Conservation (phyloP, 1,140 invertebrate species). For the Brachionus calyciflorus region DNA sequence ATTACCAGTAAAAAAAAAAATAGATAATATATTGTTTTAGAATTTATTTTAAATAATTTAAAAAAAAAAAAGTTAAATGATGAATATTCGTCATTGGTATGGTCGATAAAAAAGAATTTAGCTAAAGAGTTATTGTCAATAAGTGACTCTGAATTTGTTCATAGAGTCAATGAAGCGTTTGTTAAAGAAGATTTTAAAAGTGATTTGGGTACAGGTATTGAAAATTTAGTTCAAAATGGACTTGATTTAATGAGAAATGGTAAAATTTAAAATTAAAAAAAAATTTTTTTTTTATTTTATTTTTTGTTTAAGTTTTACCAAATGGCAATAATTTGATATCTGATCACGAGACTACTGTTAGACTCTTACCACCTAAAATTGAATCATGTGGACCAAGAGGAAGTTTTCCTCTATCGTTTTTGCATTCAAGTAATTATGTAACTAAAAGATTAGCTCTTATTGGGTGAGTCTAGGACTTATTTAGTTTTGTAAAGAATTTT, state of each 20-base stretch:
- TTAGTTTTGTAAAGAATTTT: not conserved
- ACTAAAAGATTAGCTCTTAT: constrained; percentile 72
- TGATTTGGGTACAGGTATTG: not conserved
- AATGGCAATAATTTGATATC: not conserved
- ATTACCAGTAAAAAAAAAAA: constrained; percentile 70
- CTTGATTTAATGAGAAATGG: constrained; percentile 20
- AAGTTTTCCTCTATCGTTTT: constrained; percentile 84
- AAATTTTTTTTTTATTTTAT: not conserved
- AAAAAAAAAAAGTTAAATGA: constrained; percentile 64
- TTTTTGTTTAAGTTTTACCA: not conserved
- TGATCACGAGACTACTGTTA: constrained; percentile 49
- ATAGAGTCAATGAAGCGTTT: constrained; percentile 80
- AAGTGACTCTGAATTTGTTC: constrained; percentile 76
- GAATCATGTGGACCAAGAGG: constrained; percentile 70
- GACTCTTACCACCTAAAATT: constrained; percentile 77
- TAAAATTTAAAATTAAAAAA: not conserved
- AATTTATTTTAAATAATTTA: constrained; percentile 47
- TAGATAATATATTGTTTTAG: constrained; percentile 33
- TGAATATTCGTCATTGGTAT: constrained; percentile 79
- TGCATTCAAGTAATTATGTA: constrained; percentile 81
- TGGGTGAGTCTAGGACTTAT: constrained; percentile 66
- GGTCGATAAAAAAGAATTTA: constrained; percentile 74
- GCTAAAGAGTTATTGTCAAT: constrained; percentile 72
- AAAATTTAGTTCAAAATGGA: constrained; percentile 16
- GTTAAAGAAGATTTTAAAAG: constrained; percentile 57